phyloP scores from a whole-genome alignment of 2,113 vertebrate species.

The Leucosticte australis region DNA sequence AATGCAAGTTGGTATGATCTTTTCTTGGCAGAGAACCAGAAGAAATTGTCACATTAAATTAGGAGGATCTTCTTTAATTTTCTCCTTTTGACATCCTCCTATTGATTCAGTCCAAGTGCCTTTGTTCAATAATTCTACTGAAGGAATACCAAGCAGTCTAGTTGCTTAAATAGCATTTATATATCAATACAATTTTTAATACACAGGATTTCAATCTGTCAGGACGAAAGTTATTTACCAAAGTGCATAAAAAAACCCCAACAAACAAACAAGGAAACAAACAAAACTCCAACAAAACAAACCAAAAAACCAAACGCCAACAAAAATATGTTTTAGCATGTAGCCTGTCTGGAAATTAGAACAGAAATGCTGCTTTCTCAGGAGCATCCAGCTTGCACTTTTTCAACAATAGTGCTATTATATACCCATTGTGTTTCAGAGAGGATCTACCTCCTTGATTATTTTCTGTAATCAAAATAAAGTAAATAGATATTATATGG shows the following conservation, averaged over 20 bases:
- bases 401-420: not conserved
- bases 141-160: constrained; percentile 1
- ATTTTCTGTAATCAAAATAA: constrained; percentile 21
- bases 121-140: constrained; percentile 10
- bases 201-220: not conserved
- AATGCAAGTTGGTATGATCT: not conserved
- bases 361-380: not conserved
- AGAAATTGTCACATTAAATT: constrained; percentile 28
- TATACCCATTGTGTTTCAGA: constrained; percentile 1
- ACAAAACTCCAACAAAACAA: not conserved
- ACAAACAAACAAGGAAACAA: not conserved
- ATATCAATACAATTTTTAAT: not conserved
- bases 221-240: not conserved
- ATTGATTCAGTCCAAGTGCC: constrained; percentile 2
- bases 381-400: not conserved
- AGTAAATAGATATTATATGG: not conserved
- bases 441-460: not conserved
- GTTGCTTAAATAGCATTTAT: constrained; percentile 13
- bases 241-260: not conserved
- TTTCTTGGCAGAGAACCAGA: not conserved
- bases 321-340: not conserved
- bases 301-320: not conserved
- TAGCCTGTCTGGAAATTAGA: not conserved
- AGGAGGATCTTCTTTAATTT: constrained; percentile 23
- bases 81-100: not conserved